Evolutionary conservation across 1,140 invertebrate genomes (phyloP).

Genomic region (Lepidurus packardi): DNA sequence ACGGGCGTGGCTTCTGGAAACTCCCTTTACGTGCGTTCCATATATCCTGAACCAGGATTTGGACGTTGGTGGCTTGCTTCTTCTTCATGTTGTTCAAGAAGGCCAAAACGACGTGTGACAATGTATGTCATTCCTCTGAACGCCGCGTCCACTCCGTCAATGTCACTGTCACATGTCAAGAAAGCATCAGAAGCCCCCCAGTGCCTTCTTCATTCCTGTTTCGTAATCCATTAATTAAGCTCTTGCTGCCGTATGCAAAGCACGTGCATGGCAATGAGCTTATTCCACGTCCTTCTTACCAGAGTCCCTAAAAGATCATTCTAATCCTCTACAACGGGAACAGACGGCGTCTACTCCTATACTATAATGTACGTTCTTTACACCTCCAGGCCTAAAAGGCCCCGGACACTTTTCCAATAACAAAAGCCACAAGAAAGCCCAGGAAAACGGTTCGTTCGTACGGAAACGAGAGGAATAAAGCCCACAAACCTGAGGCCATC

Average conservation of each 20-base stretch:
- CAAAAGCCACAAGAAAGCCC: neutral
- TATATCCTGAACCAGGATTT: neutral
- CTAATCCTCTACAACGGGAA: neutral
- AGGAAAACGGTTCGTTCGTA: neutral
- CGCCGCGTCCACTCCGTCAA: neutral
- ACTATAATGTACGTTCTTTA: too few relatives aligned
- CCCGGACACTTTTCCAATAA: neutral
- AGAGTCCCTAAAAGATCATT: neutral
- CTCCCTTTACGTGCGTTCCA: neutral
- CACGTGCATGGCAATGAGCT: constrained; percentile 17
- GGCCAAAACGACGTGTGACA: neutral
- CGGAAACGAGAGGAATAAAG: constrained; percentile 4
- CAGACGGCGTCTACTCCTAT: neutral
- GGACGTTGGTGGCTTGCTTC: neutral
- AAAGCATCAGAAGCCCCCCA: constrained; percentile 3
- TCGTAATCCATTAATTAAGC: constrained; percentile 15
- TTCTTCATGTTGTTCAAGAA: neutral
- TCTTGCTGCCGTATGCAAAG: constrained; percentile 5
- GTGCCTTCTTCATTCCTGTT: neutral
- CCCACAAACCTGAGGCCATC: constrained; percentile 1
- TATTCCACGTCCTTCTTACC: neutral
- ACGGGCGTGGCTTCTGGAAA: neutral
- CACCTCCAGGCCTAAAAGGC: too few relatives aligned
- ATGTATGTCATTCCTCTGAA: neutral
- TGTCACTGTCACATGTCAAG: constrained; percentile 9